These are phyloP conservation scores for Marasmarcha lunaedactyla DNA, from an alignment of 2,888 invertebrate species.

Conservation along the genomic window DNA sequence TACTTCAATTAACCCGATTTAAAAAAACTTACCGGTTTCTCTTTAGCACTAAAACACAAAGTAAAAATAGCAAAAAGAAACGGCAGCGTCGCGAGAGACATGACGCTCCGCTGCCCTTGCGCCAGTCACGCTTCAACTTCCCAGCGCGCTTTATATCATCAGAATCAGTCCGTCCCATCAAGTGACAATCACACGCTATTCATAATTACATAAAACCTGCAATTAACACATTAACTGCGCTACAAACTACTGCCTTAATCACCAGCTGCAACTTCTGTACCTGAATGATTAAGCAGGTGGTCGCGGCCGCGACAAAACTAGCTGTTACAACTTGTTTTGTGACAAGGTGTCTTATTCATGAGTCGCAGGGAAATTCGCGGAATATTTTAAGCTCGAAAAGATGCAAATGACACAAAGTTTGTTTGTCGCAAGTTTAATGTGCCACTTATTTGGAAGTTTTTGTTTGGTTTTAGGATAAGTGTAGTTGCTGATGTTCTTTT, in stretches of 20 bases:
- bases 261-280: conserved; percentile 35
- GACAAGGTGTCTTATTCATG: conserved; percentile 3
- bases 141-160: conserved; percentile 18
- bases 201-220: conserved; percentile 28
- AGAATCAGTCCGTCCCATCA: too few relatives aligned
- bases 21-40: conserved; percentile 39
- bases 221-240: conserved; percentile 37
- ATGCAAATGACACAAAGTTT: background rate
- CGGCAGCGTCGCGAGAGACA: conserved; percentile 35
- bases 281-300: conserved; percentile 36
- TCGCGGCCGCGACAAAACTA: conserved; percentile 13
- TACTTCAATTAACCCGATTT: too few relatives aligned
- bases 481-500: too few relatives aligned
- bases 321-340: conserved; percentile 8
- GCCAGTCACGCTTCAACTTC: conserved; percentile 14
- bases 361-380: background rate
- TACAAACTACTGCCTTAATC: conserved; percentile 45
- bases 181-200: conserved; percentile 17
- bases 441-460: too few relatives aligned
- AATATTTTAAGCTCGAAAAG: background rate
- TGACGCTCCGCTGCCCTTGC: conserved; percentile 30
- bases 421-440: too few relatives aligned
- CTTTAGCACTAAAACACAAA: conserved; percentile 31
- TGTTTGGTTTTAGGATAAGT: too few relatives aligned
- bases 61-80: conserved; percentile 30